Conservation (phyloP, 2,113 vertebrate genomes). For the Thymallus thymallus region DNA sequence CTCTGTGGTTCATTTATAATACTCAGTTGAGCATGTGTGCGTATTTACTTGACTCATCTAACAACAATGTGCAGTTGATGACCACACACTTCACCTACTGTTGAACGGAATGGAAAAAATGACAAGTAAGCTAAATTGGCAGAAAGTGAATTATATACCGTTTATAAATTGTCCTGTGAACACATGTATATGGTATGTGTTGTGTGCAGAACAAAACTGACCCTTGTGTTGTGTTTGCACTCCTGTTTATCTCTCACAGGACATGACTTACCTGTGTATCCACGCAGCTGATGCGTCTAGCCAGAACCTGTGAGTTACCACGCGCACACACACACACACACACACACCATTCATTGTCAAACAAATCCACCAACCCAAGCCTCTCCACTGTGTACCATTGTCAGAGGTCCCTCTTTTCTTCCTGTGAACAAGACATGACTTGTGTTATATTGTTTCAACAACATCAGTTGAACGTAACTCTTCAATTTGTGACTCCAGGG, state of each 20-base stretch:
- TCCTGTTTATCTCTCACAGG: conserved; percentile 64
- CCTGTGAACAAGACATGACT: conserved; percentile 26
- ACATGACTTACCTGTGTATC: conserved; percentile 86
- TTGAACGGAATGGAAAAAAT: background rate
- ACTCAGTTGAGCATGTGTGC: background rate
- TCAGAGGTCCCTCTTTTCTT: background rate
- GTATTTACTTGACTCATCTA: too few relatives aligned
- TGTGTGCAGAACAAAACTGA: background rate
- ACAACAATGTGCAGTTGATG: too few relatives aligned
- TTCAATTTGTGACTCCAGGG: conserved; percentile 12
- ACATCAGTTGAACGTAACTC: background rate
- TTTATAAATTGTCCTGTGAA: background rate
- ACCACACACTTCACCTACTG: too few relatives aligned
- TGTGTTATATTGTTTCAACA: conserved; percentile 26
- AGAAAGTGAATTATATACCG: background rate
- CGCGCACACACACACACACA: background rate
- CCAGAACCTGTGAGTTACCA: conserved; percentile 83
- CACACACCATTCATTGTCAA: conserved; percentile 11
- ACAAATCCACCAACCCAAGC: background rate
- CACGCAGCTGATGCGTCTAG: conserved; percentile 81
- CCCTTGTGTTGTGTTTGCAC: background rate
- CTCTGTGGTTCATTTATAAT: conserved; percentile 27
- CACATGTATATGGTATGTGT: background rate
- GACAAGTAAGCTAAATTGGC: background rate
- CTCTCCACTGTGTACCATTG: too few relatives aligned